Percentiles rank a stretch among this genome's conserved stretches.
Evolutionary conservation across 2,113 vertebrate genomes (phyloP).

Genomic region (Syngnathus scovelli): DNA sequence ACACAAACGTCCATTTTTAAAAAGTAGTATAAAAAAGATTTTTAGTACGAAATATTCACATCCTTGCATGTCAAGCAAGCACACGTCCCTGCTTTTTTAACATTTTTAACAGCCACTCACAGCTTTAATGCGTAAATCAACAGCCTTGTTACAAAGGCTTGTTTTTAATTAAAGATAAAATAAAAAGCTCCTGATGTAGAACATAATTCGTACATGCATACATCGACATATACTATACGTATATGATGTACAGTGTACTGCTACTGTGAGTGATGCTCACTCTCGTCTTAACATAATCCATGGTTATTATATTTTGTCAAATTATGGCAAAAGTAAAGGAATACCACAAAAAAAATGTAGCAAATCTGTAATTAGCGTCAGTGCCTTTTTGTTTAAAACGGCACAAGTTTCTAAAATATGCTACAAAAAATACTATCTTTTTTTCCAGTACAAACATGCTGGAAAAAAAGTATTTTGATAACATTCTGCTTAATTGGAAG

Average conservation of each 20-base stretch:
- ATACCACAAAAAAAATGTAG: not conserved
- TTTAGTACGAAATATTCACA: conserved; percentile 52
- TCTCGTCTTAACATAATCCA: not conserved
- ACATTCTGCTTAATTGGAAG: conserved; percentile 49
- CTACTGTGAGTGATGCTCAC: not conserved
- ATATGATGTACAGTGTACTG: not conserved
- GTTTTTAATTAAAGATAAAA: conserved; percentile 27
- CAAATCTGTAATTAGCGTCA: not conserved
- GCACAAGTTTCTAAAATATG: conserved; percentile 34
- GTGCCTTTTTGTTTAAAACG: conserved; percentile 30
- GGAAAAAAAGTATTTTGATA: conserved; percentile 31
- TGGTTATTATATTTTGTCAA: not conserved
- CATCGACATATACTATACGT: not conserved
- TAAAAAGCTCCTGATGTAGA: not conserved
- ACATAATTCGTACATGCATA: not conserved
- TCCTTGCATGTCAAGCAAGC: conserved; percentile 41
- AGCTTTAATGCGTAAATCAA: conserved; percentile 7
- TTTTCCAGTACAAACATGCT: conserved; percentile 42
- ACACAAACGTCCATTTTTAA: conserved; percentile 27
- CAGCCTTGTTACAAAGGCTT: conserved; percentile 44
- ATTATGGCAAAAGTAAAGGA: not conserved
- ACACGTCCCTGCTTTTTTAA: conserved; percentile 52
- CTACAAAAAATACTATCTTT: conserved; percentile 21
- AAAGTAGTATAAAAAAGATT: conserved; percentile 50
- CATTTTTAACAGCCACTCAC: conserved; percentile 13